Percentiles rank a stretch among this genome's conserved stretches.
These are phyloP conservation scores for Odontesthes bonariensis DNA, from an alignment of 2,113 vertebrate species.

Conservation along the genomic window DNA sequence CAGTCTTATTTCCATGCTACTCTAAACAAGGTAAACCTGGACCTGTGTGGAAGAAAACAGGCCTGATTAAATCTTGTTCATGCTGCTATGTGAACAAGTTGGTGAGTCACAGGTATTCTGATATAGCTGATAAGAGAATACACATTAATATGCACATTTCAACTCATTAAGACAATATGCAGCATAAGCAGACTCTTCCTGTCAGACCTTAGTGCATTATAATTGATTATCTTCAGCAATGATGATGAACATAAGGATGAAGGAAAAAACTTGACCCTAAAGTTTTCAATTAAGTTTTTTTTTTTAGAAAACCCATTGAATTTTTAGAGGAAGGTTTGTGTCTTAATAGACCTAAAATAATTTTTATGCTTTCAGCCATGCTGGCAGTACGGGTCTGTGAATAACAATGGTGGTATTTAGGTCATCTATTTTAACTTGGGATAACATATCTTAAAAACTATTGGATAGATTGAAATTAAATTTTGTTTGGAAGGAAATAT, in stretches of 20 bases:
- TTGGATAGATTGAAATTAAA: background rate
- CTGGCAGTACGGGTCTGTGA: background rate
- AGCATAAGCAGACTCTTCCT: no score
- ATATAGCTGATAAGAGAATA: background rate
- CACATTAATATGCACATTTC: background rate
- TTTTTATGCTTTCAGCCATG: background rate
- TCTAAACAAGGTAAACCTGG: conserved; percentile 18
- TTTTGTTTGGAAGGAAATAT: background rate
- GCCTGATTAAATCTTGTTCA: conserved; percentile 16
- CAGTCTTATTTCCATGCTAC: background rate
- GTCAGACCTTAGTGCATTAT: no score
- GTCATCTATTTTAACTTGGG: background rate
- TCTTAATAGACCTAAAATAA: background rate
- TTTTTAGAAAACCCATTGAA: no score
- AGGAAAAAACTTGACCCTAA: no score
- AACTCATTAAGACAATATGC: background rate
- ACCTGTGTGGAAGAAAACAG: conserved; percentile 21
- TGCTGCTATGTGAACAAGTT: conserved; percentile 30
- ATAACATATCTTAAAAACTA: background rate
- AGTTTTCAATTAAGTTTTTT: no score
- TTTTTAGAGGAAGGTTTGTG: background rate
- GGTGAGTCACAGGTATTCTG: conserved; percentile 16
- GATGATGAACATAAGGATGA: background rate
- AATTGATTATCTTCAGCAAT: background rate
- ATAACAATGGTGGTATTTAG: background rate